phyloP scores from a whole-genome alignment of 2,888 invertebrate genomes.

The Hesperia comma region DNA sequence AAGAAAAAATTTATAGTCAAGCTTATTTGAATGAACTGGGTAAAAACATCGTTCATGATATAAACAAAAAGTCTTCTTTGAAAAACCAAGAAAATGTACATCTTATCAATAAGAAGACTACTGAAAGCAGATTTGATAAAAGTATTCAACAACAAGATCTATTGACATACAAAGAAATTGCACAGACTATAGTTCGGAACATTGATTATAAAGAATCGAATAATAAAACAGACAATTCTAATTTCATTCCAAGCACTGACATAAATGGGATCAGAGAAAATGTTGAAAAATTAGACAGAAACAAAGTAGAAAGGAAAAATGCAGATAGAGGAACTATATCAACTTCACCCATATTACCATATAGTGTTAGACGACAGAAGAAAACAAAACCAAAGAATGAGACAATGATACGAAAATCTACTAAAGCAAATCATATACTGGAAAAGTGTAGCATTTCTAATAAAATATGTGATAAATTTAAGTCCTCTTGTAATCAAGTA shows the following conservation, averaged over 20 bases:
- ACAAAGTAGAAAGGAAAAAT: background rate
- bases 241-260: background rate
- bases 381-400: background rate
- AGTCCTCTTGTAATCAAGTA: slow-evolving; percentile 17
- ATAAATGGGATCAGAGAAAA: background rate
- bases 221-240: background rate
- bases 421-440: background rate
- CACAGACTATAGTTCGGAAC: slow-evolving; percentile 25
- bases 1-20: slow-evolving; percentile 7
- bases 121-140: background rate
- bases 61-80: background rate
- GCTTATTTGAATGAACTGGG: background rate
- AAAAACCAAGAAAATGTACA: background rate
- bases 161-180: slow-evolving; percentile 24
- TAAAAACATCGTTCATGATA: background rate
- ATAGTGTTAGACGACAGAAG: slow-evolving; percentile 1
- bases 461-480: slow-evolving; percentile 12
- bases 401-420: background rate
- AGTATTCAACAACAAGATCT: background rate
- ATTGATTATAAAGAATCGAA: slow-evolving; percentile 6
- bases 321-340: background rate
- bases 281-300: background rate
- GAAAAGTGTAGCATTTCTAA: background rate
- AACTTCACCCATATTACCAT: slow-evolving; percentile 27
- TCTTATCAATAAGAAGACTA: background rate